phyloP scores from a whole-genome alignment of 1,140 invertebrate genomes.

The Atta cephalotes region DNA sequence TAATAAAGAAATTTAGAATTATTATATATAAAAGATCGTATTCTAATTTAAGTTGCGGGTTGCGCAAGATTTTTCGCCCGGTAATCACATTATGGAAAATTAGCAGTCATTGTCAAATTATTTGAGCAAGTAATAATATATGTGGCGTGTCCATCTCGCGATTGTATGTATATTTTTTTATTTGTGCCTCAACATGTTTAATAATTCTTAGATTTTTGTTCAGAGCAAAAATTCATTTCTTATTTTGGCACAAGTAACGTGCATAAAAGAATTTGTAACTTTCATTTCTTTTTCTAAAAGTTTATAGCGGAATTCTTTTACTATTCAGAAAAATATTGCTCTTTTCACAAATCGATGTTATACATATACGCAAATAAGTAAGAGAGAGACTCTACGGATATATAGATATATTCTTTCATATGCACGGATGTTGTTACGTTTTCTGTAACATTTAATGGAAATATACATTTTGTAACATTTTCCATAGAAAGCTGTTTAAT shows the following conservation, averaged over 20 bases:
- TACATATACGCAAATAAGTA: slow-evolving; percentile 9
- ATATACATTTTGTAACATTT: neutral
- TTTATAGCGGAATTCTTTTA: slow-evolving; percentile 8
- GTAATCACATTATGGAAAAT: neutral
- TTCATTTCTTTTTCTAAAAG: slow-evolving; percentile 10
- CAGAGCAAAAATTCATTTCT: slow-evolving; percentile 27
- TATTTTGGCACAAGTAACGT: slow-evolving; percentile 68
- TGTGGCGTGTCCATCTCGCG: slow-evolving; percentile 29
- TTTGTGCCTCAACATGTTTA: slow-evolving; percentile 28
- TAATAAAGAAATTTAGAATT: slow-evolving; percentile 33
- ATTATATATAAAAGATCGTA: slow-evolving; percentile 1
- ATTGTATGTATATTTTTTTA: slow-evolving; percentile 31
- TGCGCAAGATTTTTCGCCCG: neutral
- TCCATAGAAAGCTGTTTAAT: slow-evolving; percentile 19
- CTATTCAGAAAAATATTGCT: slow-evolving; percentile 54
- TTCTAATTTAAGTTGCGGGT: slow-evolving; percentile 11
- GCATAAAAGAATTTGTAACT: slow-evolving; percentile 48
- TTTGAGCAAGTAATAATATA: slow-evolving; percentile 70
- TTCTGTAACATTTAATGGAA: slow-evolving; percentile 33
- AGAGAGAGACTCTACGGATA: neutral
- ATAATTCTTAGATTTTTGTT: slow-evolving; percentile 28
- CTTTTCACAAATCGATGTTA: slow-evolving; percentile 43
- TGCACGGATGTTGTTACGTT: slow-evolving; percentile 25
- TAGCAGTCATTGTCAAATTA: slow-evolving; percentile 33
- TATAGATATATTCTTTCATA: slow-evolving; percentile 39